phyloP scores from a whole-genome alignment of 2,113 vertebrate species.

The Indicator indicator region DNA sequence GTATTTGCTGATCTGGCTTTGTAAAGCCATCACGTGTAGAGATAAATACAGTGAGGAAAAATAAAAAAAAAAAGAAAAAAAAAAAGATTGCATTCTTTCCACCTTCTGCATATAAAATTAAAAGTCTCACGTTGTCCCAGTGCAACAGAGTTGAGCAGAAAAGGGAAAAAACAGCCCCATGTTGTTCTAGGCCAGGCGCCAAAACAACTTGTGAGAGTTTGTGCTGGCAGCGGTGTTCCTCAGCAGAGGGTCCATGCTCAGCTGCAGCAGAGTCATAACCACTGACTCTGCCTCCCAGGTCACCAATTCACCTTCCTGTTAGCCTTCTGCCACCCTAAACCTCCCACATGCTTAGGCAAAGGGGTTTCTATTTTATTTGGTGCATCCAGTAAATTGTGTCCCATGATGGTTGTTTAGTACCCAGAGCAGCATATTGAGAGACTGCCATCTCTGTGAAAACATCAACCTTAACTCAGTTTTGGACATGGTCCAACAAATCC shows the following conservation, averaged over 20 bases:
- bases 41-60: not conserved
- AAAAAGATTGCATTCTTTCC: not conserved
- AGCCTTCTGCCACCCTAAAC: not conserved
- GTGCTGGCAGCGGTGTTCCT: conserved; percentile 24
- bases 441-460: not conserved
- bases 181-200: conserved; percentile 55
- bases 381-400: not conserved
- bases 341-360: not conserved
- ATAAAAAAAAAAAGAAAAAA: not conserved
- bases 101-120: conserved; percentile 2
- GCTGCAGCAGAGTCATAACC: accelerated
- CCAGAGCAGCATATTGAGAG: not conserved
- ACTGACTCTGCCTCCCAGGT: not conserved
- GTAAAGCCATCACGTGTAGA: accelerated
- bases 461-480: not conserved
- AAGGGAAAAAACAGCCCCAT: conserved; percentile 58
- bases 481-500: not conserved
- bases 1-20: conserved; percentile 15
- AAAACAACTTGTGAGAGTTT: conserved; percentile 35
- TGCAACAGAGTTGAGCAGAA: not conserved
- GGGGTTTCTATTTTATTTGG: not conserved
- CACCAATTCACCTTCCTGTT: conserved; percentile 3
- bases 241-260: not conserved
- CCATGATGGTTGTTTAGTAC: not conserved
- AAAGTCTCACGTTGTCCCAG: conserved; percentile 46